Percentiles rank a stretch among this genome's conserved stretches.
Evolutionary conservation across 2,797 vertebrate genomes (phyloP).

Genomic region (Loriculus beryllinus): DNA sequence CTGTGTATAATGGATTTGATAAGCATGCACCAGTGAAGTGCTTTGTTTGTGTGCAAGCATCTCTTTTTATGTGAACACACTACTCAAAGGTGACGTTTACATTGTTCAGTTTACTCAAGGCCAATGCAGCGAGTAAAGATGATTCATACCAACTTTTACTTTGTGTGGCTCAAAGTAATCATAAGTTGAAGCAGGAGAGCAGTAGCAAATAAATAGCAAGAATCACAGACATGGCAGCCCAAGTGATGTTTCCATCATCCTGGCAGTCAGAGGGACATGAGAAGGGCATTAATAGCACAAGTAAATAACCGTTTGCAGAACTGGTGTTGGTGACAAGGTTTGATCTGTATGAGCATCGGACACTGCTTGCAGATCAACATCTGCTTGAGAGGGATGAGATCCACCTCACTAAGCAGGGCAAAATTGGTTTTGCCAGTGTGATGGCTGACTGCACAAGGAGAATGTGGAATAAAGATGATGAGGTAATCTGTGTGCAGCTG

Average conservation of each 20-base stretch:
- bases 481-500: background rate
- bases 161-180: background rate
- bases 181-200: background rate
- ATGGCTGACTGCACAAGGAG: background rate
- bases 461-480: background rate
- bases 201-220: background rate
- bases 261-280: background rate
- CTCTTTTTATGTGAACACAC: background rate
- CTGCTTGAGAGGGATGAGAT: background rate
- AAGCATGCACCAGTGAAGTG: background rate
- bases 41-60: background rate
- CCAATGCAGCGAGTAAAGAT: background rate
- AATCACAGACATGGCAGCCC: rapidly evolving
- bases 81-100: background rate
- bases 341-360: background rate
- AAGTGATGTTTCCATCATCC: background rate
- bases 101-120: background rate
- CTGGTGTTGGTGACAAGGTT: background rate
- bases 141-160: background rate
- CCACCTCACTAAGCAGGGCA: background rate
- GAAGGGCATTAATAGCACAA: background rate
- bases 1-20: background rate
- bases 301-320: background rate
- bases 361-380: background rate
- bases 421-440: background rate